Conservation (phyloP, 2,888 invertebrate genomes). For the Nysson spinosus region DNA sequence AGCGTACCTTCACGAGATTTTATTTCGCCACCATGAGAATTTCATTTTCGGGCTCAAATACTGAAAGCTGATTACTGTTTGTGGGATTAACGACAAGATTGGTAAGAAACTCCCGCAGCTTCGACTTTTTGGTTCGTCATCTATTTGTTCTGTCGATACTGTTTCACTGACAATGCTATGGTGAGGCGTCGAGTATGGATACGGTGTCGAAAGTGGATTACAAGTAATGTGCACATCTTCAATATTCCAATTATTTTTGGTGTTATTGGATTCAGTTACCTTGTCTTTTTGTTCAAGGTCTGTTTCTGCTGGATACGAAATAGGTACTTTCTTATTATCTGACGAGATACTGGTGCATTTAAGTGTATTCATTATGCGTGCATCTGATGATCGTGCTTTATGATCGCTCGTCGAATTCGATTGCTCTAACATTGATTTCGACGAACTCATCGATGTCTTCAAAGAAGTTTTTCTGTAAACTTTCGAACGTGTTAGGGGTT, state of each 20-base stretch:
- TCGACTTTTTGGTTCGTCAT: constrained; percentile 65
- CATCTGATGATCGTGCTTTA: constrained; percentile 24
- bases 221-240: constrained; percentile 69
- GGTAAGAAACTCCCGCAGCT: constrained; percentile 73
- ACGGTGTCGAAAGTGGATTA: constrained; percentile 69
- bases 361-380: constrained; percentile 54
- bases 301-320: constrained; percentile 13
- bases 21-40: constrained; percentile 83
- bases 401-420: constrained; percentile 13
- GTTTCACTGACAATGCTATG: constrained; percentile 47
- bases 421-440: constrained; percentile 21
- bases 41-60: constrained; percentile 79
- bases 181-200: constrained; percentile 71
- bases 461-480: constrained; percentile 73
- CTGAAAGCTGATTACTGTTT: constrained; percentile 73
- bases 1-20: constrained; percentile 81
- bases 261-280: constrained; percentile 26
- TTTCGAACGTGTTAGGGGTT: constrained; percentile 65
- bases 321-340: constrained; percentile 25
- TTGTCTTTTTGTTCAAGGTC: not conserved
- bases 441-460: constrained; percentile 54
- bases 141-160: constrained; percentile 47
- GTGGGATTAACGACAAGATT: constrained; percentile 72
- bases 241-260: constrained; percentile 57
- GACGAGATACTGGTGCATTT: constrained; percentile 42